Conservation (phyloP, 2,113 vertebrate species). For the Quiscalus mexicanus region DNA sequence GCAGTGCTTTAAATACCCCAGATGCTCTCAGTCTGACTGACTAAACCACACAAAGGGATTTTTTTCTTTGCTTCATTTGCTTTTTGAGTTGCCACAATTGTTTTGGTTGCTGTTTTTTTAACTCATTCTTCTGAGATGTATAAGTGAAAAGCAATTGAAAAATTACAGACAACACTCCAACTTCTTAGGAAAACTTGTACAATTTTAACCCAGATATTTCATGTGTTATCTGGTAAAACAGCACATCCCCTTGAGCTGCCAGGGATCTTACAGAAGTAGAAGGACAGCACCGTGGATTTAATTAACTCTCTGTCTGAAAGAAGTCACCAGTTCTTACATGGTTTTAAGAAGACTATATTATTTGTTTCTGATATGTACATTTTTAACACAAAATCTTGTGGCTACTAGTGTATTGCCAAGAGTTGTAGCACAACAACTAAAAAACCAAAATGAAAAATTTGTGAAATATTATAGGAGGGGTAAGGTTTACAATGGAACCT, state of each 20-base stretch:
- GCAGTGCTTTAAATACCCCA: background rate
- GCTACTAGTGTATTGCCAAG: background rate
- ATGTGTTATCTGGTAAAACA: background rate
- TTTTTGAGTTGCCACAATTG: background rate
- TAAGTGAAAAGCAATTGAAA: background rate
- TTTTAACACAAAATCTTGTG: background rate
- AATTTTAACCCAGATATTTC: background rate
- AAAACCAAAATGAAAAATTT: background rate
- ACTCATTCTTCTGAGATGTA: background rate
- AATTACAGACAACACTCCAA: background rate
- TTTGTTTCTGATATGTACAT: background rate
- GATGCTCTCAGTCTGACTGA: background rate
- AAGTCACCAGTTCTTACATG: background rate
- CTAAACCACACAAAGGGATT: background rate
- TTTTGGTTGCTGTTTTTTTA: background rate
- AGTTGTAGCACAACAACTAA: background rate
- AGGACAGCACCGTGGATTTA: background rate
- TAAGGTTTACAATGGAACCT: background rate
- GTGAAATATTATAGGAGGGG: background rate
- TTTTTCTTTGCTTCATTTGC: background rate
- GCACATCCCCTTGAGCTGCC: background rate
- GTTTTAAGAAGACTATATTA: background rate
- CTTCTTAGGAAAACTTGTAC: background rate
- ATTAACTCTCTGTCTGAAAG: background rate
- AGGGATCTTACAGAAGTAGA: background rate